These are phyloP conservation scores for Tragelaphus imberbis DNA, from an alignment of 2,113 vertebrate genomes.

Conservation along the genomic window DNA sequence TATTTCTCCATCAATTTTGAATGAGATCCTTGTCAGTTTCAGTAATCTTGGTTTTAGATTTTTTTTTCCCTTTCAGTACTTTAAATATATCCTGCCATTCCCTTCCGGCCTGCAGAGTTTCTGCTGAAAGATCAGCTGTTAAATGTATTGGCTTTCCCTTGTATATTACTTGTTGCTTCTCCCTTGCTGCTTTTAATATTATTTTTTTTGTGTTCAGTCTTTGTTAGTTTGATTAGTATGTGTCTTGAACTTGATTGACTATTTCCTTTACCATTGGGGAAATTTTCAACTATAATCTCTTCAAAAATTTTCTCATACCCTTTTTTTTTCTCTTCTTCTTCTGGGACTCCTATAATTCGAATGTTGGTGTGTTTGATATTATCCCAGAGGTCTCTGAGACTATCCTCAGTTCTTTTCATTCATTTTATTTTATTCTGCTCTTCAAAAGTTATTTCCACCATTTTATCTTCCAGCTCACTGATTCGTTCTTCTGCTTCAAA, in stretches of 20 bases:
- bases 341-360: background rate
- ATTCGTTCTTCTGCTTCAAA: background rate
- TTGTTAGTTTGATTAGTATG: background rate
- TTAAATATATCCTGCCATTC: background rate
- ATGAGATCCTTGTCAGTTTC: background rate
- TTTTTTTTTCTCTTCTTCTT: background rate
- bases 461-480: background rate
- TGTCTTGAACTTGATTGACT: background rate
- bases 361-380: background rate
- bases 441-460: background rate
- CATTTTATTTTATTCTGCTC: background rate
- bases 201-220: background rate
- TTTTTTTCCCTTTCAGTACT: background rate
- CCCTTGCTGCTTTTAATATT: background rate
- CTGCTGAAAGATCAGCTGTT: background rate
- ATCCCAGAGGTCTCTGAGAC: background rate
- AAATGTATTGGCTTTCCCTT: background rate
- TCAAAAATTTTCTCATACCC: background rate
- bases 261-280: background rate
- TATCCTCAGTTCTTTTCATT: background rate
- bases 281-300: background rate
- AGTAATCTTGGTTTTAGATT: background rate
- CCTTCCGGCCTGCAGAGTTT: background rate
- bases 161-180: background rate
- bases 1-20: background rate